phyloP scores from a whole-genome alignment of 1,140 invertebrate genomes.

The Charaxes varanes region DNA sequence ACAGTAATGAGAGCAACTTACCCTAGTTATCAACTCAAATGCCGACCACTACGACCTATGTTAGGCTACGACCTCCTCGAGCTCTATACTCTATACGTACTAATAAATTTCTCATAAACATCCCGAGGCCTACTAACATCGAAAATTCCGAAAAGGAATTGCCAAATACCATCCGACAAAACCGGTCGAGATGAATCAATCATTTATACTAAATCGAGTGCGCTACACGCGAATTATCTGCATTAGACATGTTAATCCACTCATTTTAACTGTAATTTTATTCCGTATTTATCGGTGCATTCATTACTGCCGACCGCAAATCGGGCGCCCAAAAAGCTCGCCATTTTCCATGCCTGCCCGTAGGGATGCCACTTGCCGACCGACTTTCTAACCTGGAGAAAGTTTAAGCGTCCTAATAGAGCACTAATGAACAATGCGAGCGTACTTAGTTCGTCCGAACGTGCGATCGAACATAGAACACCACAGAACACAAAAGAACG shows the following conservation, averaged over 20 bases:
- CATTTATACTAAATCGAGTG: slow-evolving; percentile 66
- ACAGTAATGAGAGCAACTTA: too few species aligned
- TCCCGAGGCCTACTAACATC: too few species aligned
- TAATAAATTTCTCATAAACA: slow-evolving; percentile 1
- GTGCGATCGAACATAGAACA: too few species aligned
- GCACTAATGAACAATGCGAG: too few species aligned
- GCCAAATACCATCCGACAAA: slow-evolving; percentile 25
- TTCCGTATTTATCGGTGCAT: slow-evolving; percentile 74
- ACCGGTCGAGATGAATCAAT: slow-evolving; percentile 46
- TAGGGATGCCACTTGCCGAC: slow-evolving; percentile 8
- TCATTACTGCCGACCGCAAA: slow-evolving; percentile 71
- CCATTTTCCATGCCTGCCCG: slow-evolving; percentile 45
- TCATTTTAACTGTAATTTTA: slow-evolving; percentile 75
- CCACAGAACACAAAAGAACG: too few species aligned
- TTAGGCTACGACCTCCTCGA: too few species aligned
- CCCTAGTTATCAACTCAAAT: too few species aligned
- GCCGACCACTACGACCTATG: too few species aligned
- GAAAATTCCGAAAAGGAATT: slow-evolving; percentile 32
- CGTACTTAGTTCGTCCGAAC: too few species aligned
- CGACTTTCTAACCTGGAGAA: too few species aligned
- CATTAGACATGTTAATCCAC: slow-evolving; percentile 74
- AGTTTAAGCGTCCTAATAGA: too few species aligned
- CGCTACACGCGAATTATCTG: slow-evolving; percentile 67
- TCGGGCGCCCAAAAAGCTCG: slow-evolving; percentile 68
- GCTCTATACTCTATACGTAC: too few species aligned